Evolutionary conservation across 2,888 invertebrate genomes (phyloP).

Genomic region (Harpalus rubripes): DNA sequence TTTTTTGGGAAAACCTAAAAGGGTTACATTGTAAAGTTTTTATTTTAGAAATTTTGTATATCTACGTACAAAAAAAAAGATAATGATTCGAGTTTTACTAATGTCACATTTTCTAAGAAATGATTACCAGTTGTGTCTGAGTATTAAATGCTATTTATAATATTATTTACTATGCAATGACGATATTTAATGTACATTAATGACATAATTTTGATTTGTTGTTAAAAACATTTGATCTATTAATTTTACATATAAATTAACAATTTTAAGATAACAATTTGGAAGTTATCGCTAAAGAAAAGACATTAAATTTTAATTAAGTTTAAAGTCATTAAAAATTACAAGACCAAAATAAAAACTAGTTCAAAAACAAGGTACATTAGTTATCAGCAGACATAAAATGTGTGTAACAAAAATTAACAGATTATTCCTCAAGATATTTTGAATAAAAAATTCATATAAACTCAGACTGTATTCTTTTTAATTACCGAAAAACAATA

Average conservation of each 20-base stretch:
- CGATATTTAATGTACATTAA: conserved; percentile 15
- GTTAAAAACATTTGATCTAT: conserved; percentile 11
- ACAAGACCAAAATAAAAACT: conserved; percentile 18
- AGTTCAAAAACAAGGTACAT: conserved; percentile 7
- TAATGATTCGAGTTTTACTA: not conserved
- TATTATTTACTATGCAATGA: conserved; percentile 20
- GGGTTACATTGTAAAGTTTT: not conserved
- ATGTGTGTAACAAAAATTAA: too few species aligned
- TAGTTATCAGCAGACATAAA: not conserved
- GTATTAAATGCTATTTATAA: not conserved
- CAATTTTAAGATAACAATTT: conserved; percentile 15
- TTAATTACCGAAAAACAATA: too few species aligned
- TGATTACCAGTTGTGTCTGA: conserved; percentile 12
- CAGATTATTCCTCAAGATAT: too few species aligned
- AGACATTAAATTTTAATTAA: conserved; percentile 37
- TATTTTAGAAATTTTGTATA: conserved; percentile 1
- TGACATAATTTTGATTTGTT: conserved; percentile 25
- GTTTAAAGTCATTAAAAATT: conserved; percentile 11
- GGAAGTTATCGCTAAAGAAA: conserved; percentile 6
- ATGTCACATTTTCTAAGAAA: conserved; percentile 15
- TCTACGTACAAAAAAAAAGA: not conserved
- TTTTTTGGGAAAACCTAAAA: conserved; percentile 56
- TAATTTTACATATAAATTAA: conserved; percentile 4
- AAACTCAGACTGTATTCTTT: too few species aligned
- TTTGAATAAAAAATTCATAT: too few species aligned